Evolutionary conservation across 2,888 invertebrate species (phyloP), one percentile per base, ranked within the genome.

Genomic region (Melinaea marsaeus): DNA sequence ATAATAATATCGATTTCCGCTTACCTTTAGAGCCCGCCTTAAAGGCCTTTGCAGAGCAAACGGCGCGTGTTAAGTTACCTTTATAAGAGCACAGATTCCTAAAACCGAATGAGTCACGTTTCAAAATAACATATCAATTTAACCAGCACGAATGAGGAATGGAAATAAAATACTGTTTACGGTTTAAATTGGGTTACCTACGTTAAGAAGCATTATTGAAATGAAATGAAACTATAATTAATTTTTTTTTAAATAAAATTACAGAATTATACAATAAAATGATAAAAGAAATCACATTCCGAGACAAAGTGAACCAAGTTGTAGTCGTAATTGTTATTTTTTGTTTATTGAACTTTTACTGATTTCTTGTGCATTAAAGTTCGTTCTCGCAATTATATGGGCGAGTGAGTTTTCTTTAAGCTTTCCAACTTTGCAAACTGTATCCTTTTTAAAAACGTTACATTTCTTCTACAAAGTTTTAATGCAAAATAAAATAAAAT

Each of bases 161-260:
- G 83, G 77, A 83, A 83, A 83, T 76, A 79, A 62, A 65, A 63
- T 72, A 66, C 74, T 74, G 72, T 74, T 74, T 73, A 64, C 66
- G 46, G 46, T 62, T 55, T 57, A 66, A 68, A 66, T 58, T 66
- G 61, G 66, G 68, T 68, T 68, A 64, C 57, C 56, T 58, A 3
- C 35, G 35, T n/a, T 60, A 60, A n/a, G 35, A 32, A 55, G 46
- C 59, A 32, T 57, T 45, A 37, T 37, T 13, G 55, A 47, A 48
- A 48, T n/a, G n/a, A 48, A 22, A 13, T 48, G 13, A 22, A 22
- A 48, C n/a, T 6, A 48, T 7, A 22, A n/a, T 48, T 13, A 2
- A 48, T 6, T 2, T n/a, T 13, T 3, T 13, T 37, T 45, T 22
- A 46, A 57, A 45, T 42, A 57, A 11, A 45, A 55, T 9, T 3